These are phyloP conservation scores for Chironomus tepperi DNA, from an alignment of 1,140 invertebrate species.

Conservation along the genomic window DNA sequence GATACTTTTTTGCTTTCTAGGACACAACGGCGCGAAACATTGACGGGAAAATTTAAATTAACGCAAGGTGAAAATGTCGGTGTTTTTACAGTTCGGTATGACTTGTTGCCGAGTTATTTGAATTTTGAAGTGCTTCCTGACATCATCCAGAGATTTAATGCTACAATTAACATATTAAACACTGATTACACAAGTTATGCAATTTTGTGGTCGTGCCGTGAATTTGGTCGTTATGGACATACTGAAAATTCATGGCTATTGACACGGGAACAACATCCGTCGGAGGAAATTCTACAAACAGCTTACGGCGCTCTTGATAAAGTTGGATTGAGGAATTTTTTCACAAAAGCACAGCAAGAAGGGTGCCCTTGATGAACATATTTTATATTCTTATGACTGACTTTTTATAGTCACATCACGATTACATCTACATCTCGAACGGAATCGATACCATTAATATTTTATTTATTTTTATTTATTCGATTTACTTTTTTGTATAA, in stretches of 20 bases:
- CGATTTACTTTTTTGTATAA: neutral
- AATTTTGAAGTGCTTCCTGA: neutral
- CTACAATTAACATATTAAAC: conserved; percentile 58
- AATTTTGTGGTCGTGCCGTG: conserved; percentile 63
- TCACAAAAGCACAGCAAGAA: conserved; percentile 64
- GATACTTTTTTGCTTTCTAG: conserved; percentile 26
- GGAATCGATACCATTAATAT: neutral
- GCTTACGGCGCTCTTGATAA: conserved; percentile 64
- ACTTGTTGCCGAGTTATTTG: conserved; percentile 48
- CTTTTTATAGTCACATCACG: neutral
- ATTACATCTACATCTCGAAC: neutral
- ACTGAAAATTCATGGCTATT: conserved; percentile 52
- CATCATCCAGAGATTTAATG: conserved; percentile 48
- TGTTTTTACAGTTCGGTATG: conserved; percentile 59
- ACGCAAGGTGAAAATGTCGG: conserved; percentile 56
- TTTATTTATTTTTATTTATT: no score
- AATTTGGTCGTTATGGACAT: conserved; percentile 52
- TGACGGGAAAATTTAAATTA: conserved; percentile 57
- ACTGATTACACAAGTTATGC: conserved; percentile 66
- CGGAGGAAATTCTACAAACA: conserved; percentile 50
- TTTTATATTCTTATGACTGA: neutral
- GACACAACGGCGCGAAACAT: conserved; percentile 59
- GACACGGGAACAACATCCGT: conserved; percentile 54
- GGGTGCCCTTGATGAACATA: conserved; percentile 44
- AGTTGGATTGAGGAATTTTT: conserved; percentile 64